Conservation (phyloP, 1,140 invertebrate genomes). For the Dreissena rostriformis region DNA sequence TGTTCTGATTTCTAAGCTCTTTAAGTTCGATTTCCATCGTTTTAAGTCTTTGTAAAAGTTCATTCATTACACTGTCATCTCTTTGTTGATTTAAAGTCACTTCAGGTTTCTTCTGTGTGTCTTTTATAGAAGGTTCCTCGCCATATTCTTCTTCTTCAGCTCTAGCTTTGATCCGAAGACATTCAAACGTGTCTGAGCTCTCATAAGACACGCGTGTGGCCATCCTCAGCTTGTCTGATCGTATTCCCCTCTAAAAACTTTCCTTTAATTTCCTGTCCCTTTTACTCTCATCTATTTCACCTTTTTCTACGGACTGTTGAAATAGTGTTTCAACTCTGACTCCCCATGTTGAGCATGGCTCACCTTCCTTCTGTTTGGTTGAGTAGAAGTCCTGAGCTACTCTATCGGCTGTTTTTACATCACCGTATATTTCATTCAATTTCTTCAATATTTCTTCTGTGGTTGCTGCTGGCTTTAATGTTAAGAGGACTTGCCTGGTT, state of each 20-base stretch:
- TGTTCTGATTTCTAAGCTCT: too few species aligned
- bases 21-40: too few species aligned
- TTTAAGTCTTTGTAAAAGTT: too few species aligned
- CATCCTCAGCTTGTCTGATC: neutral
- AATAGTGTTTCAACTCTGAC: neutral
- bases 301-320: slow-evolving; percentile 8
- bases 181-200: neutral
- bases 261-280: slow-evolving; percentile 16
- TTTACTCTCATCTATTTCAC: slow-evolving; percentile 10
- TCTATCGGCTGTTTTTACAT: slow-evolving; percentile 14
- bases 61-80: neutral
- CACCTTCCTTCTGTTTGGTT: neutral
- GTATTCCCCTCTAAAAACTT: neutral
- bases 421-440: slow-evolving; percentile 8
- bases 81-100: neutral
- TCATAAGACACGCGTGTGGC: slow-evolving; percentile 4
- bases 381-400: slow-evolving; percentile 11
- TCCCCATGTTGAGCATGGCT: slow-evolving; percentile 2
- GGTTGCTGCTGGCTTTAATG: neutral
- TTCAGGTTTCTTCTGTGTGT: too few species aligned
- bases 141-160: neutral
- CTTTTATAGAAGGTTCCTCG: too few species aligned
- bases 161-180: neutral
- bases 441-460: slow-evolving; percentile 1
- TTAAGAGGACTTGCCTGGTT: slow-evolving; percentile 9